Percentiles rank a stretch among this genome's conserved stretches.
phyloP scores from a whole-genome alignment of 2,113 vertebrate species.

The Melierax canorus region DNA sequence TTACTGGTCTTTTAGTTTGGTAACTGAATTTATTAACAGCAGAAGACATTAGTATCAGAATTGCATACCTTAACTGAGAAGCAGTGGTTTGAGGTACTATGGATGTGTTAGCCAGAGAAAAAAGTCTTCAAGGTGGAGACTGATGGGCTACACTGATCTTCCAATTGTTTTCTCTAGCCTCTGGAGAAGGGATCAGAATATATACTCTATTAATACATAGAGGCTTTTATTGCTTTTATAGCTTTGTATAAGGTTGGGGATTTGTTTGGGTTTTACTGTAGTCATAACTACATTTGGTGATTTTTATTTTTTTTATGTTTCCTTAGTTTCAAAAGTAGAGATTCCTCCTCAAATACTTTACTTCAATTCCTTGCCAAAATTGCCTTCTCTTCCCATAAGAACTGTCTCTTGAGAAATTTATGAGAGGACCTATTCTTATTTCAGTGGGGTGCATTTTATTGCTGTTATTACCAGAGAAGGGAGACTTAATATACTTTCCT shows the following conservation, averaged over 20 bases:
- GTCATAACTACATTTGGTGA: background rate
- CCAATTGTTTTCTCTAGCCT: background rate
- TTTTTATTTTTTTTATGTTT: background rate
- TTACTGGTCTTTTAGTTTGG: background rate
- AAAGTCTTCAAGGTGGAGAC: background rate
- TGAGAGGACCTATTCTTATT: background rate
- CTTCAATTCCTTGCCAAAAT: background rate
- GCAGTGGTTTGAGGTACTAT: background rate
- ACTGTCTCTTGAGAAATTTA: background rate
- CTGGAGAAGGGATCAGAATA: background rate
- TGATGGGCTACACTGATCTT: background rate
- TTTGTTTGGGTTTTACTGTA: background rate
- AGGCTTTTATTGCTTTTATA: background rate
- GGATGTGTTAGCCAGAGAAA: background rate
- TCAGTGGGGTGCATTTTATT: background rate
- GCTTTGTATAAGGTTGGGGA: background rate
- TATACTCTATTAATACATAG: background rate
- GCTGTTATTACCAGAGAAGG: background rate
- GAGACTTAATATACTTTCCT: background rate
- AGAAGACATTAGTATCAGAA: background rate
- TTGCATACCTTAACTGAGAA: background rate
- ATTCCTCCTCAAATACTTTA: background rate
- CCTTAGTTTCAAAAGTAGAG: background rate
- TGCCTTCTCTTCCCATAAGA: background rate
- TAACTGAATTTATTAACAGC: background rate